Evolutionary conservation across 2,888 invertebrate genomes (phyloP).

Genomic region (Calameuta idolon): DNA sequence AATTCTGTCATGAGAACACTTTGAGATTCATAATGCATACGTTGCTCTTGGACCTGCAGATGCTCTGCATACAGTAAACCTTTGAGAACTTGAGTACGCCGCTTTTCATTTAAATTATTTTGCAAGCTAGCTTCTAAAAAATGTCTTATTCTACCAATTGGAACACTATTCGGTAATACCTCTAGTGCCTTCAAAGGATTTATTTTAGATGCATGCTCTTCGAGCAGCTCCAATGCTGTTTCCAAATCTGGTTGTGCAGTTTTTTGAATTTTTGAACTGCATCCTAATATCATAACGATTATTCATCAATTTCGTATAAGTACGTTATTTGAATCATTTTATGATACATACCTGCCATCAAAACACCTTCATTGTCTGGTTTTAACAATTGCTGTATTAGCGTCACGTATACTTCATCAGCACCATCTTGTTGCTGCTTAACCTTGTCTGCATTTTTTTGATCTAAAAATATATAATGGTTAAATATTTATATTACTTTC

Average conservation of each 20-base stretch:
- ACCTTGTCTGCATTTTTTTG: constrained; percentile 45
- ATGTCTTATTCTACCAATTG: constrained; percentile 79
- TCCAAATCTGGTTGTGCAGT: constrained; percentile 81
- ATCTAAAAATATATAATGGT: constrained; percentile 29
- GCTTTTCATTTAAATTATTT: constrained; percentile 78
- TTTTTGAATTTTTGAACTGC: constrained; percentile 65
- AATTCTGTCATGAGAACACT: constrained; percentile 87
- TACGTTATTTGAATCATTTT: background rate
- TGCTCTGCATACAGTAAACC: constrained; percentile 88
- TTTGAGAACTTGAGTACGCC: constrained; percentile 83
- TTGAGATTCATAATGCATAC: constrained; percentile 84
- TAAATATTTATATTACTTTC: background rate
- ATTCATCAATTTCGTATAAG: background rate
- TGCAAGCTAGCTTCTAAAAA: constrained; percentile 85
- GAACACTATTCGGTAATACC: constrained; percentile 84
- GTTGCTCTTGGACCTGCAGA: constrained; percentile 84
- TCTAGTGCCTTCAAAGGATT: constrained; percentile 84
- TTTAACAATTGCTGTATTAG: constrained; percentile 71
- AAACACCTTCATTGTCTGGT: constrained; percentile 58
- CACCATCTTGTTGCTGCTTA: constrained; percentile 50
- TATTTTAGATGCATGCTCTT: constrained; percentile 86
- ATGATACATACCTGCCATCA: constrained; percentile 46
- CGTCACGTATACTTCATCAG: constrained; percentile 70
- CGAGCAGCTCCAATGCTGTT: constrained; percentile 83
- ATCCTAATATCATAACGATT: constrained; percentile 25